Evolutionary conservation across 1,140 invertebrate genomes (phyloP), one percentile per base, ranked within the genome.

Genomic region (Ptiloglossa arizonensis): DNA sequence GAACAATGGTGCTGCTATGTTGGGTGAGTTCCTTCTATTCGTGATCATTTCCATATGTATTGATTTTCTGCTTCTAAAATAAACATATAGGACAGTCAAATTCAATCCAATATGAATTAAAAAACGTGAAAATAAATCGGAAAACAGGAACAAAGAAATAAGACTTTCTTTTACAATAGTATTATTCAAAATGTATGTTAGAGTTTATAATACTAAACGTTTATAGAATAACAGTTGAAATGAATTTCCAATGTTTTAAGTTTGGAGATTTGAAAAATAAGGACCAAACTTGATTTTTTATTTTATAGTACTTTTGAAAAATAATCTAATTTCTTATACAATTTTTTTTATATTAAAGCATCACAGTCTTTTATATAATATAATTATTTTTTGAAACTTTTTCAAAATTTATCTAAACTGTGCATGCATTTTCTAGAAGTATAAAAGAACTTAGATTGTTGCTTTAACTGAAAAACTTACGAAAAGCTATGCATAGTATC

Each of bases 1-100:
- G 57, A 89, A 87, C 78, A 85, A 63, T 83, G 87, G 81, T 79
- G 81, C 83, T 62, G 76, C 83, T 82, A 80, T 90, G 64, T 87
- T 92, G 86, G 90, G 91, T 92, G 78, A 89, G 87, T 87, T 87
- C 19, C 50, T 86, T 67, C 66, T 48, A 66, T 62, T 86, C 44
- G 59, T 82, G 44, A 60, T 72, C 71, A 70, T 75, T 80, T 82
- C 67, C 73, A 54, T 82, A 59, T 76, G 50, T 84, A 67, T 80
- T 69, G 72, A 85, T 70, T 72, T 78, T 22, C 19, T 84, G 27
- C 22, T 63, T 50, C 5, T 46, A 19, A 41, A 69, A 54, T 38
- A 46, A 80, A 74, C 70, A 19, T 57, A 67, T 4, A 19, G 68
- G 46, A 24, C 6, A 15, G 24, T 9, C 27, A 48, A 50, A 60